Evolutionary conservation across 2,888 invertebrate species (phyloP).

Genomic region (Meiosimyza platycephala): DNA sequence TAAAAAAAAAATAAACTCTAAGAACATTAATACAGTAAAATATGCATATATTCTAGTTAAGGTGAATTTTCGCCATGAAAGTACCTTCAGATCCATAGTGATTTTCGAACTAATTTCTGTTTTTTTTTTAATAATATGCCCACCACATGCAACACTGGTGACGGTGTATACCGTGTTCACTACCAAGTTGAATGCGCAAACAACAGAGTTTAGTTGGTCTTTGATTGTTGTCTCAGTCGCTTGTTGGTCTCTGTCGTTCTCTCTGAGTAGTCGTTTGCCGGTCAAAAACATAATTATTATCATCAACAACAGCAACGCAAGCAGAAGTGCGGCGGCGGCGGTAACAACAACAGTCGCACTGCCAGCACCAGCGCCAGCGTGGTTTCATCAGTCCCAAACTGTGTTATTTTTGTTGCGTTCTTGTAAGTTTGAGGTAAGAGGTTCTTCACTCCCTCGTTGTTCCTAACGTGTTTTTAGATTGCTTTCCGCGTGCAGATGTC

Average conservation of each 20-base stretch:
- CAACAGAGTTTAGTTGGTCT: conserved; percentile 44
- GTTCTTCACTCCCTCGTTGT: conserved; percentile 15
- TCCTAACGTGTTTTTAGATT: conserved; percentile 31
- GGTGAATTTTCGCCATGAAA: too few species aligned
- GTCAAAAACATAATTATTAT: conserved; percentile 50
- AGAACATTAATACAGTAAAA: too few species aligned
- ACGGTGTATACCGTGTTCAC: background rate
- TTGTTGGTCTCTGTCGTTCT: conserved; percentile 37
- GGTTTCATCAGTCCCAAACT: conserved; percentile 32
- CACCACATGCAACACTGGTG: conserved; percentile 27
- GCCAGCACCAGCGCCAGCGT: conserved; percentile 34
- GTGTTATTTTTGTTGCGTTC: conserved; percentile 19
- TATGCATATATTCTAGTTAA: too few species aligned
- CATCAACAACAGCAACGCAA: conserved; percentile 5
- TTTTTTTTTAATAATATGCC: background rate
- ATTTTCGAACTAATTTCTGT: too few species aligned
- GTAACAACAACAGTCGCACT: conserved; percentile 23
- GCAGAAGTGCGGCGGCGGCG: conserved; percentile 4
- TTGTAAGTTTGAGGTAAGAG: conserved; percentile 18
- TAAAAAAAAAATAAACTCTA: too few species aligned
- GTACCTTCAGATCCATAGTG: too few species aligned
- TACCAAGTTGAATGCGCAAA: conserved; percentile 10
- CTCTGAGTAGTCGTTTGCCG: conserved; percentile 40
- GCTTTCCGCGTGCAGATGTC: conserved; percentile 30
- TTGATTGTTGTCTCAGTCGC: conserved; percentile 41